Evolutionary conservation across 2,888 invertebrate species (phyloP), one percentile per base, ranked within the genome.

Genomic region (Lobophora halterata): DNA sequence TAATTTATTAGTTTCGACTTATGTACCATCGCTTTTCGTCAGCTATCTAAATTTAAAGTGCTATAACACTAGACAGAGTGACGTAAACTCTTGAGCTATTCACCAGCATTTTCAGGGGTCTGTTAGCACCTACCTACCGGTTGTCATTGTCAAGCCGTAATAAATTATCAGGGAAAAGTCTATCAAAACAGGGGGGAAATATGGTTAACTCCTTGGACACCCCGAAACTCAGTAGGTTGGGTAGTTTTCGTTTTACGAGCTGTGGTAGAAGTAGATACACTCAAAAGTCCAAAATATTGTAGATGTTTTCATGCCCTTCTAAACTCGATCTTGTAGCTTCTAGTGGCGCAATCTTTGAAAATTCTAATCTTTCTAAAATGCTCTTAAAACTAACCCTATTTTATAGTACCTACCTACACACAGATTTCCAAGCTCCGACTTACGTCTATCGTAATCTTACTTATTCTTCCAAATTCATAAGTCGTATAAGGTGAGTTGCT

Each of bases 61-160:
- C 50, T 37, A 46, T 9, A 24, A 46, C 56, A 61, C 52, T 55
- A 58, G 54, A 54, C 49, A 48, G 52, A 58, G 47, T 47, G 42
- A 36, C 33, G 32, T 34, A 19, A 35, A 13, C 16, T 38, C 42
- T 41, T 39, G 27, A 41, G 35, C 20, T 23, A 5, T 33, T n/a
- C n/a, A n/a, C n/a, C n/a, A n/a, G n/a, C n/a, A n/a, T n/a, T n/a
- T n/a, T n/a, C n/a, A n/a, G n/a, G n/a, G n/a, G n/a, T n/a, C n/a
- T n/a, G n/a, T n/a, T n/a, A n/a, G n/a, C n/a, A n/a, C n/a, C n/a
- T n/a, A n/a, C n/a, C n/a, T n/a, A n/a, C n/a, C n/a, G n/a, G n/a
- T n/a, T n/a, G n/a, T n/a, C n/a, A n/a, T n/a, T n/a, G n/a, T n/a
- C n/a, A n/a, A n/a, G n/a, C n/a, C n/a, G n/a, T n/a, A n/a, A n/a